Conservation (phyloP, 2,888 invertebrate species). For the Melanargia galathea region DNA sequence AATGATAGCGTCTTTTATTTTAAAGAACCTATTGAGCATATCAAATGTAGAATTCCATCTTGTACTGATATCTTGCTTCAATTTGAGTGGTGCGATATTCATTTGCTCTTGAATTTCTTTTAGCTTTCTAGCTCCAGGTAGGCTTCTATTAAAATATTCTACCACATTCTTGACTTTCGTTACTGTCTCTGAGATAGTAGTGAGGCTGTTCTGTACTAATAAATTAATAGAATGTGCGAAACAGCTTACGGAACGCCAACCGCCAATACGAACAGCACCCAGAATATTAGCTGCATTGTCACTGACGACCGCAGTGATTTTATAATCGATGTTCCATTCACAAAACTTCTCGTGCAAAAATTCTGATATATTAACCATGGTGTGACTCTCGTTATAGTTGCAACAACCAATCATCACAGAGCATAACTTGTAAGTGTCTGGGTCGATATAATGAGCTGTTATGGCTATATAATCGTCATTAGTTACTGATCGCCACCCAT, state of each 20-base stretch:
- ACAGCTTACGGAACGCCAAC: conserved; percentile 13
- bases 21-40: conserved; percentile 11
- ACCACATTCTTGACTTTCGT: conserved; percentile 15
- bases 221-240: conserved; percentile 13
- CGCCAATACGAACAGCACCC: conserved; percentile 3
- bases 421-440: conserved; percentile 6
- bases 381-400: conserved; percentile 17
- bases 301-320: conserved; percentile 13
- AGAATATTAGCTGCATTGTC: conserved; percentile 15
- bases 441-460: conserved; percentile 35
- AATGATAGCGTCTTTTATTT: not conserved
- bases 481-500: conserved; percentile 37
- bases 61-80: conserved; percentile 18
- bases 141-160: conserved; percentile 21
- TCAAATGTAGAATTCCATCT: conserved; percentile 18
- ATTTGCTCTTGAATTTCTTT: conserved; percentile 19
- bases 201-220: conserved; percentile 4
- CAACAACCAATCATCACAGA: conserved; percentile 13
- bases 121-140: conserved; percentile 17
- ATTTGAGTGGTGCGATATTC: conserved; percentile 8
- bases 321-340: conserved; percentile 16
- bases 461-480: conserved; percentile 34
- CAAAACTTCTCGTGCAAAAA: not conserved
- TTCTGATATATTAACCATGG: conserved; percentile 12
- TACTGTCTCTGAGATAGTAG: conserved; percentile 36